Evolutionary conservation across 2,888 invertebrate species (phyloP), one percentile per base, ranked within the genome.

Genomic region (Plebejus anna): DNA sequence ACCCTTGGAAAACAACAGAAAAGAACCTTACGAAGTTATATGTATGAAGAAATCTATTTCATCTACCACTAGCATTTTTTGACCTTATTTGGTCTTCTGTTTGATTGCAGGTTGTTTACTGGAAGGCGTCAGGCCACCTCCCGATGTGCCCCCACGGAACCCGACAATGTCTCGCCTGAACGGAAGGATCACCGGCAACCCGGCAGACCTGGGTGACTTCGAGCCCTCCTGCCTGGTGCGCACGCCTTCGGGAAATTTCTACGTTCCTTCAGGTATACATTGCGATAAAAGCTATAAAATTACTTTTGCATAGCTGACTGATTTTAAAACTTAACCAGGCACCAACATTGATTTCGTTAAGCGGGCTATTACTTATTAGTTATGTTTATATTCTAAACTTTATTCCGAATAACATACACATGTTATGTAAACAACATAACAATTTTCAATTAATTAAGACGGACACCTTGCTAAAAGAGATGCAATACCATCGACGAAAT

Each of bases 191-290:
- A 96, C 97, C 88, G 96, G 96, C 89, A 97, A 97, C 92, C 96
- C 97, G 83, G 96, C 96, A 83, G 96, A 96, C 89, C 94, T 96
- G 82, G 95, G 94, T 83, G 98, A 98, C 91, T 97, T 97, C 91
- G 98, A 98, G 92, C 97, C 98, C 83, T 97, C 97, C 88, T 98
- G 98, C 90, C 96, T 98, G 86, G 97, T 98, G 85, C 96, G 98
- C 90, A 98, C 98, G 82, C 97, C 98, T 83, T 98, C 98, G 83
- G 98, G 98, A 89, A 98, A 98, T 94, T 97, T 98, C 89, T 98
- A 98, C 95, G 98, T 98, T 95, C 98, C 98, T 90, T 96, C 97
- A 95, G 96, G 96, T 94, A 83, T 84, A 84, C 82, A 47, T 11
- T 47, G 2, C 51, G 51, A 51, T 51, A 13, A 51, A 51, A 42